Evolutionary conservation across 2,888 invertebrate genomes (phyloP).

Genomic region (Eupsilia transversa): DNA sequence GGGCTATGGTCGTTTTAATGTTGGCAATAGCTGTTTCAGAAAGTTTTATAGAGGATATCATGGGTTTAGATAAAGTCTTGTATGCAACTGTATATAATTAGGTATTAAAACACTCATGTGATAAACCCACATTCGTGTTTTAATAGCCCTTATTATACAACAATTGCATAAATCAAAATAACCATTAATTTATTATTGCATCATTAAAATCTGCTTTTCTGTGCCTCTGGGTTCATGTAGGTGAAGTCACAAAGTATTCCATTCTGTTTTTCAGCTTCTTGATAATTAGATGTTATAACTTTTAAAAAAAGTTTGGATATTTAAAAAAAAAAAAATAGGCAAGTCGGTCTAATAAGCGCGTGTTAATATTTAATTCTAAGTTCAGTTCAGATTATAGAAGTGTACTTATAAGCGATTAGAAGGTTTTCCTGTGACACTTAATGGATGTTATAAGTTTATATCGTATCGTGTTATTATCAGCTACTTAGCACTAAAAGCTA

Average conservation of each 20-base stretch:
- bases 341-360: background rate
- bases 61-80: no score
- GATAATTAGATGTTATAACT: background rate
- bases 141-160: no score
- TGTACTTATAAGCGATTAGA: slow-evolving; percentile 7
- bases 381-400: background rate
- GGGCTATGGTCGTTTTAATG: no score
- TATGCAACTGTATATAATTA: no score
- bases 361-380: background rate
- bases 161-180: no score
- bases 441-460: slow-evolving; percentile 22
- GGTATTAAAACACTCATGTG: no score
- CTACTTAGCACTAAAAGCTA: slow-evolving; percentile 39
- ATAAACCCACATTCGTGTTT: no score
- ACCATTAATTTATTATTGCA: slow-evolving; percentile 11
- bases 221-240: background rate
- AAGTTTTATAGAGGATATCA: no score
- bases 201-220: slow-evolving; percentile 1
- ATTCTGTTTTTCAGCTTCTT: background rate
- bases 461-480: slow-evolving; percentile 34
- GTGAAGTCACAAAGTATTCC: background rate
- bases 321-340: no score
- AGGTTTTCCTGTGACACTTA: slow-evolving; percentile 39
- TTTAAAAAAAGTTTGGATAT: background rate
- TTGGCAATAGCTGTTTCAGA: no score